Conservation (phyloP, 2,888 invertebrate species). For the Ormyrus rosae region DNA sequence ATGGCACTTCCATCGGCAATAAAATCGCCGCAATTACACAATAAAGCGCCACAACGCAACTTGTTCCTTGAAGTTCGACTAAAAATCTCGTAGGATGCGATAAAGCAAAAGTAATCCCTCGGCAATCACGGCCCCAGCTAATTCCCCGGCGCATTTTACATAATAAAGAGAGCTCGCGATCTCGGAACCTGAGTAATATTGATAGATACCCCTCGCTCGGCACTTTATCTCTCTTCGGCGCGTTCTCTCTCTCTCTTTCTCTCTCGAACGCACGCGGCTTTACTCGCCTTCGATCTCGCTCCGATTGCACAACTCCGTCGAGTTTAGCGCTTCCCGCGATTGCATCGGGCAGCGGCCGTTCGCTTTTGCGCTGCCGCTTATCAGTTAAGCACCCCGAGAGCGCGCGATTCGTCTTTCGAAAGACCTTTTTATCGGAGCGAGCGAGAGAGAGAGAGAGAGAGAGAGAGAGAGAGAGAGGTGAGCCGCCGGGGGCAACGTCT, state of each 20-base stretch:
- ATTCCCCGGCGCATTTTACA: conserved; percentile 35
- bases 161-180: conserved; percentile 27
- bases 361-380: conserved; percentile 57
- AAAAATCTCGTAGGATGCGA: conserved; percentile 8
- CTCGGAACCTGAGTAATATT: conserved; percentile 24
- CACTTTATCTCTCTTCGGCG: conserved; percentile 21
- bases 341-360: conserved; percentile 55
- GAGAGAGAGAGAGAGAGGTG: not conserved
- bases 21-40: conserved; percentile 1
- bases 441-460: conserved; percentile 49
- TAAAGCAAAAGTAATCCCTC: conserved; percentile 9
- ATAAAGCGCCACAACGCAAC: not conserved
- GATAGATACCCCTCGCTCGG: conserved; percentile 5
- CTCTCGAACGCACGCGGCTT: not conserved
- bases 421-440: conserved; percentile 61
- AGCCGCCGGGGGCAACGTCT: not conserved
- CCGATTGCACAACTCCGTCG: conserved; percentile 24
- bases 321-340: conserved; percentile 35
- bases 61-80: not conserved
- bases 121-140: conserved; percentile 4
- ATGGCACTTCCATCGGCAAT: not conserved
- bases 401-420: conserved; percentile 54
- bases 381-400: conserved; percentile 61
- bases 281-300: not conserved
- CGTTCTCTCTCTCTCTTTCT: not conserved